Evolutionary conservation across 2,888 invertebrate species (phyloP).

Genomic region (Euplagia quadripunctaria): DNA sequence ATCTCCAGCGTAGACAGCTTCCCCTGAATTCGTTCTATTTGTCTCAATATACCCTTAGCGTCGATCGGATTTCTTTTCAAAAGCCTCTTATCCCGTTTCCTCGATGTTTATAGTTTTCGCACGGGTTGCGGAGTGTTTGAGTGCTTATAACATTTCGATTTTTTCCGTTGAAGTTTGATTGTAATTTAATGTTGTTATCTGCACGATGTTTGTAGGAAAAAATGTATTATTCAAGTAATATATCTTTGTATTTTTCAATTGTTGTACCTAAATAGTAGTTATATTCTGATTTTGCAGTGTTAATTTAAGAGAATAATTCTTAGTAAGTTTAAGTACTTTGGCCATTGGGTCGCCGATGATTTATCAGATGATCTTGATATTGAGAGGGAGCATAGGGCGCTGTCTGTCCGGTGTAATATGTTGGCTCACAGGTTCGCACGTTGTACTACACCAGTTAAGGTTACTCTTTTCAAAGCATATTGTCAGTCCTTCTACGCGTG

Average conservation of each 20-base stretch:
- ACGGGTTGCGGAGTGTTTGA: conserved; percentile 28
- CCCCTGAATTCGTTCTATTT: conserved; percentile 65
- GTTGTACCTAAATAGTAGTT: not conserved
- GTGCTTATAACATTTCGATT: conserved; percentile 23
- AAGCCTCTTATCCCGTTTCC: conserved; percentile 69
- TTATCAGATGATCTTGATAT: too few species aligned
- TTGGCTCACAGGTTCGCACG: too few species aligned
- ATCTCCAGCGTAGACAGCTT: conserved; percentile 51
- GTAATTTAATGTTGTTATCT: not conserved
- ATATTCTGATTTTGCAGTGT: too few species aligned
- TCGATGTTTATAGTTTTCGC: conserved; percentile 52
- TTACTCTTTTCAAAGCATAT: too few species aligned
- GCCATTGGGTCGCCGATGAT: too few species aligned
- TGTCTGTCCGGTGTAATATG: too few species aligned
- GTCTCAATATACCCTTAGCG: conserved; percentile 66
- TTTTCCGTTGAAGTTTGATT: conserved; percentile 17
- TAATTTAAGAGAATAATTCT: too few species aligned
- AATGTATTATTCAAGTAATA: not conserved
- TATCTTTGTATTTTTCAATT: not conserved
- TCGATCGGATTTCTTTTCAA: conserved; percentile 64
- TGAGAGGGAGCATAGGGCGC: too few species aligned
- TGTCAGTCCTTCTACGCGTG: too few species aligned
- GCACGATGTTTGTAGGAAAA: not conserved
- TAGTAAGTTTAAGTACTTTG: too few species aligned
- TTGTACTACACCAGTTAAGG: too few species aligned